Evolutionary conservation across 2,113 vertebrate species (phyloP).

Genomic region (Rhinoptilus africanus): DNA sequence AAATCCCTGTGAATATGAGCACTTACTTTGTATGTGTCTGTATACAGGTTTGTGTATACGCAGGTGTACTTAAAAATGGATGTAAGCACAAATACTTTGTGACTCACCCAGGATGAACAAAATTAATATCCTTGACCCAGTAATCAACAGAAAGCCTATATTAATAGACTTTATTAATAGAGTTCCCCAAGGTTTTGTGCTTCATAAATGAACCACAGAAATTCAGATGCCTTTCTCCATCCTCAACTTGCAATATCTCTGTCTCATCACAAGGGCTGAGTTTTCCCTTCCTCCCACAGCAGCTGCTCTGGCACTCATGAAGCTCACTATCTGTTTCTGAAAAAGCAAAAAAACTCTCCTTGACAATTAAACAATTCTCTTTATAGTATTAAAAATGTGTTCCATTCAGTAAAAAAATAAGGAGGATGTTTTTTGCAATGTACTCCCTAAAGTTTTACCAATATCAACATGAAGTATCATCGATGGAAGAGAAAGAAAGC

Average conservation of each 20-base stretch:
- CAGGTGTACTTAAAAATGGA: neutral
- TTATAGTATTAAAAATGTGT: neutral
- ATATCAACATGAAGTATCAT: neutral
- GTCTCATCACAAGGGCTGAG: rapidly evolving
- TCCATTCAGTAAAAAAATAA: neutral
- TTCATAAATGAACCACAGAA: neutral
- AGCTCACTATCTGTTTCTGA: rapidly evolving
- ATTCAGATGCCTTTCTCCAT: neutral
- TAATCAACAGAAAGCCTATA: neutral
- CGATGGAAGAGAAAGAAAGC: neutral
- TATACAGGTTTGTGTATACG: neutral
- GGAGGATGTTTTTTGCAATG: neutral
- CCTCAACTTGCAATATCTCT: neutral
- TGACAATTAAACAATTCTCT: neutral
- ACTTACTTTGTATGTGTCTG: neutral
- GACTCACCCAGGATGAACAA: neutral
- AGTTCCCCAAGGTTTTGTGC: neutral
- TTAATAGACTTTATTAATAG: neutral
- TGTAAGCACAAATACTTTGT: neutral
- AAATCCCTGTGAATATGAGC: neutral
- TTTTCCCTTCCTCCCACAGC: neutral
- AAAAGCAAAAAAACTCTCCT: neutral
- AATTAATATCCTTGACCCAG: neutral
- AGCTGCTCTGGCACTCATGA: neutral
- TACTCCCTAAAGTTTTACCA: neutral